Conservation (phyloP, 2,113 vertebrate genomes). For the Acinonyx jubatus region DNA sequence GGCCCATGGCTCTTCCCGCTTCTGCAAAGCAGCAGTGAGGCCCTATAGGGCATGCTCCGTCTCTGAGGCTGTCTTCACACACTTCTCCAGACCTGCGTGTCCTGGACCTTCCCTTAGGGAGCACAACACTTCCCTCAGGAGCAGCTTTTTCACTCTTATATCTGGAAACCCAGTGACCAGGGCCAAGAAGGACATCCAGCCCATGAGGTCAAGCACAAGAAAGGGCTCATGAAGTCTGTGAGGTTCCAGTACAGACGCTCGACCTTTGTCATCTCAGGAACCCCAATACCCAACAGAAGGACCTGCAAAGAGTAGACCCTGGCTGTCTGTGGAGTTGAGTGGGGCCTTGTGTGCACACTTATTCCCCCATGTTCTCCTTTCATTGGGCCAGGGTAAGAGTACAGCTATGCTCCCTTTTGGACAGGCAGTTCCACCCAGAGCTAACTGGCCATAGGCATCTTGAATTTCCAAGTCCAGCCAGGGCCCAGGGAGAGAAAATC, state of each 20-base stretch:
- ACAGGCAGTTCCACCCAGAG: neutral
- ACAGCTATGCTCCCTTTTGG: neutral
- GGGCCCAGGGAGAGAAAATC: neutral
- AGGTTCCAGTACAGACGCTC: neutral
- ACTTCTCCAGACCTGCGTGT: neutral
- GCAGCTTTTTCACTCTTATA: neutral
- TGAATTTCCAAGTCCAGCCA: neutral
- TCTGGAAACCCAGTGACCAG: neutral
- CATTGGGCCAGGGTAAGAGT: neutral
- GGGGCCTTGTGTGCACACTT: fast-evolving
- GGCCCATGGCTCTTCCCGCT: neutral
- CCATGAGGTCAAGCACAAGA: neutral
- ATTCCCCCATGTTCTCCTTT: neutral
- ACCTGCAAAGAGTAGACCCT: neutral
- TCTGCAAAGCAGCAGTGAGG: neutral
- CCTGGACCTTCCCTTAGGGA: neutral
- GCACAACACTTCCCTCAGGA: neutral
- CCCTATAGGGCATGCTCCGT: neutral
- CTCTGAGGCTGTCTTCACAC: neutral
- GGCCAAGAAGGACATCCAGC: neutral
- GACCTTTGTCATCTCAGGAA: neutral
- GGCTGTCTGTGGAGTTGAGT: neutral
- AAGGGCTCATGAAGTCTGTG: neutral
- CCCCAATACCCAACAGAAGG: neutral
- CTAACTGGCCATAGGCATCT: neutral